A percentile compares a stretch with the other conserved stretches of the same genome.
Evolutionary conservation across 2,797 vertebrate species (phyloP).

Genomic region (Bucorvus abyssinicus): DNA sequence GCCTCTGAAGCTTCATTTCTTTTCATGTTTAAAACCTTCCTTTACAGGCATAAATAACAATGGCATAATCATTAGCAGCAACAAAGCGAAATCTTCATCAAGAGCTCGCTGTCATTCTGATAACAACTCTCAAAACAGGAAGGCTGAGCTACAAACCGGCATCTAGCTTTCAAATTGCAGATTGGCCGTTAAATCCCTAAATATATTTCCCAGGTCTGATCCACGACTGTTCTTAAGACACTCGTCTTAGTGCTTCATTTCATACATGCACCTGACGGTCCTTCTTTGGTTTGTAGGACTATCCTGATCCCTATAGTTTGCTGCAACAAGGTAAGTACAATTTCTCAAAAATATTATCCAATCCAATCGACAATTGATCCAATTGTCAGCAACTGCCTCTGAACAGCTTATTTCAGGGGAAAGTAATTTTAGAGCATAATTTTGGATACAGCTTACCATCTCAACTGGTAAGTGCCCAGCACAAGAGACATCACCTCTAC

Average conservation of each 20-base stretch:
- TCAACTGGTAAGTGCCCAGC: neutral
- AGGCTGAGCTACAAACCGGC: neutral
- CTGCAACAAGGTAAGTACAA: neutral
- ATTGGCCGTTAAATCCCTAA: neutral
- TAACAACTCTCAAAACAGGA: neutral
- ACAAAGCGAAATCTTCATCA: neutral
- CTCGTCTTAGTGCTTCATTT: neutral
- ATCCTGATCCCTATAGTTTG: neutral
- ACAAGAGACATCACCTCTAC: neutral
- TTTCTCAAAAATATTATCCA: neutral
- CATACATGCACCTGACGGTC: rapidly evolving
- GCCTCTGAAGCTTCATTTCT: conserved; percentile 39
- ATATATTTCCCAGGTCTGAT: neutral
- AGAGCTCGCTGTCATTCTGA: neutral
- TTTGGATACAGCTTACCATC: neutral
- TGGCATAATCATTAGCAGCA: conserved; percentile 15
- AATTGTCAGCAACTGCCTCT: neutral
- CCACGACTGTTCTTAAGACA: rapidly evolving
- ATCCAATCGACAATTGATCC: too few species aligned
- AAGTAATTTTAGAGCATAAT: neutral
- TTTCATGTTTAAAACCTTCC: conserved; percentile 62
- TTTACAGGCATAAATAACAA: conserved; percentile 31
- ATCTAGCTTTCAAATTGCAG: neutral
- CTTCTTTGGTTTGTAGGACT: neutral
- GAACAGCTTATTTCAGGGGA: neutral